Percentiles rank a stretch among this genome's conserved stretches.
Conservation (phyloP, 2,888 invertebrate genomes). For the Alviniconcha strummeri region DNA sequence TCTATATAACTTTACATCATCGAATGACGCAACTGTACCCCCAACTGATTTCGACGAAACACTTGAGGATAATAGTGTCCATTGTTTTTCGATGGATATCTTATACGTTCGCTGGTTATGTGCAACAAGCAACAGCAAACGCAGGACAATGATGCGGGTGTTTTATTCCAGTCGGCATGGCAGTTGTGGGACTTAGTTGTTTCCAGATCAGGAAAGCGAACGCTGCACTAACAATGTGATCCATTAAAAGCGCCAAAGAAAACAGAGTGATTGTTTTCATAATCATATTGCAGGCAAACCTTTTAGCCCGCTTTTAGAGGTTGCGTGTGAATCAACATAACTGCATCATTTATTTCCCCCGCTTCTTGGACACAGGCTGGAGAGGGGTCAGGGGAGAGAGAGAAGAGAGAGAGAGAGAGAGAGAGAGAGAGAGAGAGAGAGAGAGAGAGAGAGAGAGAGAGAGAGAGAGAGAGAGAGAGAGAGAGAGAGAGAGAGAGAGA, state of each 20-base stretch:
- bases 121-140: too few species aligned
- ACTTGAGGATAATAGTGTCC: too few species aligned
- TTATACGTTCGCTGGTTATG: too few species aligned
- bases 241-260: not conserved
- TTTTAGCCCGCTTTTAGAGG: slow-evolving; percentile 1
- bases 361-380: not conserved
- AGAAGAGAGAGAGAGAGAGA: not conserved
- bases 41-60: too few species aligned
- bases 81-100: too few species aligned
- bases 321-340: slow-evolving; percentile 7
- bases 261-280: not conserved
- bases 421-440: not conserved
- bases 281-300: not conserved
- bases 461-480: slow-evolving; percentile 9
- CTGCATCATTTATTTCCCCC: not conserved
- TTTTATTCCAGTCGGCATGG: too few species aligned
- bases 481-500: slow-evolving; percentile 11
- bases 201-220: too few species aligned
- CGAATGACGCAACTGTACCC: too few species aligned
- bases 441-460: not conserved
- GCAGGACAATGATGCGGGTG: too few species aligned
- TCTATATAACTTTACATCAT: too few species aligned
- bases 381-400: not conserved
- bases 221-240: too few species aligned
- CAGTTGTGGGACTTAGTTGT: too few species aligned